Base-by-base conservation (phyloP, 92 coral and sea anemone genomes). In the Porites evermanni region DNA sequence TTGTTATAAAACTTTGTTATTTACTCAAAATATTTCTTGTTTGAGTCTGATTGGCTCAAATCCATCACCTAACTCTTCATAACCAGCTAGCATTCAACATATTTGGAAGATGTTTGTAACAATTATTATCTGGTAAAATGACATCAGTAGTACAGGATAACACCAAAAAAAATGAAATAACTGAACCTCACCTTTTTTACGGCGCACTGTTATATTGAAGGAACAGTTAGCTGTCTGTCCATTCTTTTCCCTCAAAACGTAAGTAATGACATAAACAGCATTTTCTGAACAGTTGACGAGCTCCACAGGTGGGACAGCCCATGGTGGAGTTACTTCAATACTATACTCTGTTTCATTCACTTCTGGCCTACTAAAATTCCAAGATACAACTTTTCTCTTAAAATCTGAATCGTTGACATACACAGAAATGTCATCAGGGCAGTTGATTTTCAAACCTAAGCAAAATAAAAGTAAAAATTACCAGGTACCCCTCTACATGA, bases 301-400 rank as follows among this genome's bases (percentile, higher is more conserved):
- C 50, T 17, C n/a, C 54, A 67, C 77, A 23, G 88, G 88, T 7
- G 88, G 88, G 2, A 16, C 32, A 13, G 88, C 83, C 88, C 88
- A 85, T 2, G 26, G 14, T 53, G 88, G 88, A 54, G 3, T 10
- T 56, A 85, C 83, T 23, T 75, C 8, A 38, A 85, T 8, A n/a
- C 47, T 5, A 18, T 76, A 26, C 54, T 54, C 14, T 67, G 88
- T 76, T 53, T 24, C 83, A 20, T 77, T 85, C 70, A 85, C 77
- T 26, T 47, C 19, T 18, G 88, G 88, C 67, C 53, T 8, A 24
- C 21, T 21, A 29, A 29, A 0, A 29, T 26, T 67, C 88, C 88
- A 85, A 6, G 83, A 77, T 16, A 85, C 51, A 44, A 23, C 68
- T 54, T 14, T 21, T 21, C 18, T 67, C 9, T 19, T 58, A 7